These are phyloP conservation scores for Babyrousa celebensis DNA, from an alignment of 2,797 vertebrate species.

Conservation along the genomic window DNA sequence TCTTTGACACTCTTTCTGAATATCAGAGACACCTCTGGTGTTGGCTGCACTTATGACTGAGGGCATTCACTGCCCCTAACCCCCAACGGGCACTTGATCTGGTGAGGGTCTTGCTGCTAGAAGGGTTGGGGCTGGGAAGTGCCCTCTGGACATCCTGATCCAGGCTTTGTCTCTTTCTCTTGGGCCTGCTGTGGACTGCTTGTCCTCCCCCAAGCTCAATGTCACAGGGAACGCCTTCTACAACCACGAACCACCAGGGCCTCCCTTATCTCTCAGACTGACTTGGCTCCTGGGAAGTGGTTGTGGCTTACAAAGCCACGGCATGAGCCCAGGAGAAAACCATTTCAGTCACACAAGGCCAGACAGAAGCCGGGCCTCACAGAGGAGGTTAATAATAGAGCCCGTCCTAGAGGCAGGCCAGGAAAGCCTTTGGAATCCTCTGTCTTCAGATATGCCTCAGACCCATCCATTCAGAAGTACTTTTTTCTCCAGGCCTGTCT, in stretches of 20 bases:
- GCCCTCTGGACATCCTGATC: neutral
- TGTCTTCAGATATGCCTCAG: conserved; percentile 88
- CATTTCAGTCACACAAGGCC: conserved; percentile 79
- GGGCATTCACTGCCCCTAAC: conserved; percentile 56
- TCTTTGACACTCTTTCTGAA: neutral
- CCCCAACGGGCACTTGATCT: neutral
- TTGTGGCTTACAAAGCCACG: conserved; percentile 89
- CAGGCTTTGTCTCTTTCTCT: conserved; percentile 36
- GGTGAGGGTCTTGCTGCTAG: neutral
- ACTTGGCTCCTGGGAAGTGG: conserved; percentile 90
- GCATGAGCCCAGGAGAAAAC: conserved; percentile 85
- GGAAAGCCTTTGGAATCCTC: conserved; percentile 88
- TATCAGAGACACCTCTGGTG: neutral
- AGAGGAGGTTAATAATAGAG: conserved; percentile 83
- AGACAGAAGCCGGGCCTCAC: conserved; percentile 73
- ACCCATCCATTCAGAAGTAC: conserved; percentile 87
- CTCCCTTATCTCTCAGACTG: conserved; percentile 90
- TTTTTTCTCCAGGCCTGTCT: conserved; percentile 89
- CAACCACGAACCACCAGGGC: conserved; percentile 89
- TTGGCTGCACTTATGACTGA: neutral
- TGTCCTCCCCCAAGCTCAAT: conserved; percentile 67
- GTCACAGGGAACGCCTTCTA: conserved; percentile 88
- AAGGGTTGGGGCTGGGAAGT: neutral
- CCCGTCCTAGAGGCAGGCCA: conserved; percentile 86
- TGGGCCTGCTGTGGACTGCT: conserved; percentile 65